Conservation (phyloP, 1,140 invertebrate species). For the Atta colombica region DNA sequence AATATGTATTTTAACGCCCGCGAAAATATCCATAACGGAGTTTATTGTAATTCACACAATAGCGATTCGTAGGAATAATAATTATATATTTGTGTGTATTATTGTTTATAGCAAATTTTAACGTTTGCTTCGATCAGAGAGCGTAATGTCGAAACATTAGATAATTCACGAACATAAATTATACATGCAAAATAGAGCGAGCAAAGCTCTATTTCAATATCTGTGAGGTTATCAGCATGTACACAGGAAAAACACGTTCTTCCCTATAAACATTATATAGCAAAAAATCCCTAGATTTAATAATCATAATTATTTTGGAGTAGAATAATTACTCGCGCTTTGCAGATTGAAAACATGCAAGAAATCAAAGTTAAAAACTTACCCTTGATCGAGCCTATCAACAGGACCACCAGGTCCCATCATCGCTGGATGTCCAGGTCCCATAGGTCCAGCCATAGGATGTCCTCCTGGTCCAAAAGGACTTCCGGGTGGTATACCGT, state of each 20-base stretch:
- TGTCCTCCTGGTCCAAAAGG: conserved; percentile 89
- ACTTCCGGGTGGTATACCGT: conserved; percentile 90
- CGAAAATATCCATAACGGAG: background rate
- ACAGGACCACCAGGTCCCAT: conserved; percentile 91
- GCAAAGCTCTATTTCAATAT: conserved; percentile 18
- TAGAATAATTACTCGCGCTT: conserved; percentile 29
- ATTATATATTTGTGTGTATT: conserved; percentile 1
- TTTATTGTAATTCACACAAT: conserved; percentile 3
- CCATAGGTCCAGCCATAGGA: conserved; percentile 88
- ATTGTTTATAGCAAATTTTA: conserved; percentile 23
- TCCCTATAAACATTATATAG: background rate
- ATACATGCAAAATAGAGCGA: conserved; percentile 33
- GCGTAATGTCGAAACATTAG: conserved; percentile 10
- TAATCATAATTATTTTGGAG: background rate
- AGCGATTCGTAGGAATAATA: background rate
- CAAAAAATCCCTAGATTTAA: background rate
- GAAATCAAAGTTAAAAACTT: conserved; percentile 80
- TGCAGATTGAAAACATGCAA: background rate
- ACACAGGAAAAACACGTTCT: background rate
- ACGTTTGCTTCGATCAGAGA: background rate
- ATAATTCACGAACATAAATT: conserved; percentile 14
- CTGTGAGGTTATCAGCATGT: background rate
- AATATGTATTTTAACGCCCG: background rate
- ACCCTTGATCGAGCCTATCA: conserved; percentile 91
- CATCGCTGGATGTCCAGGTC: conserved; percentile 89